Evolutionary conservation across 2,113 vertebrate genomes (phyloP), one percentile per base, ranked within the genome.

Genomic region (Phainopepla nitens): DNA sequence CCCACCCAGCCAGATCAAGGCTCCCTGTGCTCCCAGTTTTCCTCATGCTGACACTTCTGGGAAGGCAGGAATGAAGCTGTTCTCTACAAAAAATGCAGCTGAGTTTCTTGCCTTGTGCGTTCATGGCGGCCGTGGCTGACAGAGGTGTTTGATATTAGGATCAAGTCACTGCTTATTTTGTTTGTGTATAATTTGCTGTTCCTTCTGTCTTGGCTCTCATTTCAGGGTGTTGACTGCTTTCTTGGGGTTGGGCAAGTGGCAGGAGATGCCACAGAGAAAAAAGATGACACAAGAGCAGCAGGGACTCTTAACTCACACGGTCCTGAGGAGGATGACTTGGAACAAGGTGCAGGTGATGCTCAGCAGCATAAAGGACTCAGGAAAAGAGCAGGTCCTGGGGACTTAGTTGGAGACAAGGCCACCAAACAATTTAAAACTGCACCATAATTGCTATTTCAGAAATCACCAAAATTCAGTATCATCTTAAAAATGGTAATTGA

Each of bases 1-100:
- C 91, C 93, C 93, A 96, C 95, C 89, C 96, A 97, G 60, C 61
- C 83, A 75, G 93, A 96, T 87, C 58, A 93, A 96, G 76, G 91
- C 86, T 90, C 27, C 1, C 1, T 44, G 60, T 54, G 29, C 82
- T 92, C 91, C 82, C 86, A 87, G 39, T 94, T 97, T 92, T 66
- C 85, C 82, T 92, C 78, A 6, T 45, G 28, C 82, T 92, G 85
- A 56, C 56, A 21, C 51, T 94, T 90, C 42, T 41, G 71, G 85
- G 47, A 87, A 73, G 33, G 45, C 25, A 42, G 82, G 61, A 82
- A 8, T 49, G 39, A 51, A 81, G 54, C 68, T 89, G 49, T 53
- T 53, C 49, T 45, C 10, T 41, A 50, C 64, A 83, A 75, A 81
- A 57, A 49, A 0, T 33, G 45, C 72, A 80, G 60, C 49, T 47